Conservation (phyloP, 2,888 invertebrate species). For the Spisula solida region DNA sequence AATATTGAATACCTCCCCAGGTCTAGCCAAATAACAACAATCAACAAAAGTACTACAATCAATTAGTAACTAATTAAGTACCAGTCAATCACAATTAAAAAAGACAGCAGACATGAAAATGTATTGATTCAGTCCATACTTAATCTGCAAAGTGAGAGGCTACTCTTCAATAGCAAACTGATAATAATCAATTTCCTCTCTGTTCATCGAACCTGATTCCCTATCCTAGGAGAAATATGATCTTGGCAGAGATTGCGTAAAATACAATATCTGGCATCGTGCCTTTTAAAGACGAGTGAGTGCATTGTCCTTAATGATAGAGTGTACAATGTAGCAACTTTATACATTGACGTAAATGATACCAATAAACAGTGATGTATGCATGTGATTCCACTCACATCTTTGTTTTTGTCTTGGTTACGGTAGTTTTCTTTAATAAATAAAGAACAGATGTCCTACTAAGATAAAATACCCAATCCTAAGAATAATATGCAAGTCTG, state of each 20-base stretch:
- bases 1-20: too few species aligned
- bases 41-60: too few species aligned
- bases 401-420: too few species aligned
- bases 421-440: too few species aligned
- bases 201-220: background rate
- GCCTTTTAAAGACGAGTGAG: background rate
- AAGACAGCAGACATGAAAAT: background rate
- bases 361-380: background rate
- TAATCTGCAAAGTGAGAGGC: background rate
- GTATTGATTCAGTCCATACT: background rate
- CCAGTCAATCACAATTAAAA: background rate
- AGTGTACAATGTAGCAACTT: background rate
- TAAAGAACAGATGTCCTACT: too few species aligned
- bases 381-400: background rate
- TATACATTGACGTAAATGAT: background rate
- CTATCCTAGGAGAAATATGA: background rate
- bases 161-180: background rate
- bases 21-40: too few species aligned
- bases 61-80: background rate
- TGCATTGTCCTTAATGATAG: background rate
- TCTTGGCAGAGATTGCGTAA: background rate
- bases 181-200: background rate
- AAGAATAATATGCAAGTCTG: too few species aligned
- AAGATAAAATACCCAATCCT: too few species aligned
- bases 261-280: background rate